Evolutionary conservation across 2,797 vertebrate species (phyloP).

Genomic region (Gallinago solitaria): DNA sequence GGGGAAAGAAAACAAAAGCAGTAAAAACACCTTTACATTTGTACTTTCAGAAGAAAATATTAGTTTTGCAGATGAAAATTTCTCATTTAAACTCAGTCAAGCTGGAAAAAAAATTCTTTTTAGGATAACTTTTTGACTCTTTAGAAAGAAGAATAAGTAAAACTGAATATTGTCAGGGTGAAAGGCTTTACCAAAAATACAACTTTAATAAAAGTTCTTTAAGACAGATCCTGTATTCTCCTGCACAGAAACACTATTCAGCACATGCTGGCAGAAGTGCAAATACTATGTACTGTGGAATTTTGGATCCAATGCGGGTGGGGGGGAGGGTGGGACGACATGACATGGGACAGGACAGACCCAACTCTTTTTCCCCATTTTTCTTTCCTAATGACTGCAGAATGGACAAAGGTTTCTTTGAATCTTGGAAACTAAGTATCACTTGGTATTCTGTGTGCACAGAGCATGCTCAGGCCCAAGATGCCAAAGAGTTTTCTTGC

Average conservation of each 20-base stretch:
- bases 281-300: not conserved
- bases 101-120: not conserved
- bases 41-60: not conserved
- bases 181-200: not conserved
- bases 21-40: not conserved
- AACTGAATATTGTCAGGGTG: not conserved
- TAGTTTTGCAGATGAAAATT: not conserved
- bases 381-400: not conserved
- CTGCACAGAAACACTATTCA: conserved; percentile 43
- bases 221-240: not conserved
- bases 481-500: not conserved
- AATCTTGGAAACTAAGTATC: not conserved
- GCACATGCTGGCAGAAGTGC: not conserved
- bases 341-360: no score
- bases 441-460: not conserved
- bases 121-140: not conserved
- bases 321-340: no score
- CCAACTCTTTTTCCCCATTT: not conserved
- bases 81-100: not conserved
- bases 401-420: conserved; percentile 31
- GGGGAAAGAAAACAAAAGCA: not conserved
- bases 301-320: not conserved
- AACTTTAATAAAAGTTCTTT: not conserved
- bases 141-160: not conserved
- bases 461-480: not conserved